Percentiles rank a stretch among this genome's conserved stretches.
These are phyloP conservation scores for Iguana delicatissima DNA, from an alignment of 2,797 vertebrate species.

Conservation along the genomic window DNA sequence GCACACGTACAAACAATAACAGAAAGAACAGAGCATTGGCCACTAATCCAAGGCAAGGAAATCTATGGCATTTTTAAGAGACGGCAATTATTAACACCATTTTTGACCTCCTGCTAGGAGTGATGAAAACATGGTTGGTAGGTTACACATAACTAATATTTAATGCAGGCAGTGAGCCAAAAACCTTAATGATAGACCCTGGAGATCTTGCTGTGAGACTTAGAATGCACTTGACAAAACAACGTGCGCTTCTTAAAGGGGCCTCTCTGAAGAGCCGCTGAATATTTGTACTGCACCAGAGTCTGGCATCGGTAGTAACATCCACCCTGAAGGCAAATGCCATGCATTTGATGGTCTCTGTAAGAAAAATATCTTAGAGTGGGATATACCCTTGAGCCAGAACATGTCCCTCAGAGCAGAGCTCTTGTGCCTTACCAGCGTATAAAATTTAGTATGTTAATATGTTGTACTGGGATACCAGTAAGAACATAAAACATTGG, in stretches of 20 bases:
- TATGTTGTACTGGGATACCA: too few relatives aligned
- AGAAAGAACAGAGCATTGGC: not conserved
- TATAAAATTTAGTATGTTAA: too few relatives aligned
- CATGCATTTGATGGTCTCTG: not conserved
- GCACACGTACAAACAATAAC: not conserved
- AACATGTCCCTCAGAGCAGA: too few relatives aligned
- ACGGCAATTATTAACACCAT: conserved; percentile 20
- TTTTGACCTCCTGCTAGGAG: conserved; percentile 30
- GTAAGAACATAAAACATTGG: too few relatives aligned
- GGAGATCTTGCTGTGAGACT: conserved; percentile 31
- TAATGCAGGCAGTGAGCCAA: conserved; percentile 47
- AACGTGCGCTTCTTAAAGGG: conserved; percentile 32
- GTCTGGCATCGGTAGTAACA: not conserved
- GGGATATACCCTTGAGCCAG: too few relatives aligned
- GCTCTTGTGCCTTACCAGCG: too few relatives aligned
- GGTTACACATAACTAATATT: conserved; percentile 50
- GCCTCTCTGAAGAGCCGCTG: conserved; percentile 4
- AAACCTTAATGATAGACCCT: conserved; percentile 39
- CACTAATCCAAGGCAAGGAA: not conserved
- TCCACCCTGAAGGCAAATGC: not conserved
- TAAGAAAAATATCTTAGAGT: too few relatives aligned
- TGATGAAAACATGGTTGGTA: conserved; percentile 31
- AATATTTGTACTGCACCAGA: not conserved
- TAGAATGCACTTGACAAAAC: conserved; percentile 8
- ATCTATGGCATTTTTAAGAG: conserved; percentile 14